Percentiles rank a stretch among this genome's conserved stretches.
phyloP scores from a whole-genome alignment of 2,113 vertebrate species.

The Chaetodon trifascialis region DNA sequence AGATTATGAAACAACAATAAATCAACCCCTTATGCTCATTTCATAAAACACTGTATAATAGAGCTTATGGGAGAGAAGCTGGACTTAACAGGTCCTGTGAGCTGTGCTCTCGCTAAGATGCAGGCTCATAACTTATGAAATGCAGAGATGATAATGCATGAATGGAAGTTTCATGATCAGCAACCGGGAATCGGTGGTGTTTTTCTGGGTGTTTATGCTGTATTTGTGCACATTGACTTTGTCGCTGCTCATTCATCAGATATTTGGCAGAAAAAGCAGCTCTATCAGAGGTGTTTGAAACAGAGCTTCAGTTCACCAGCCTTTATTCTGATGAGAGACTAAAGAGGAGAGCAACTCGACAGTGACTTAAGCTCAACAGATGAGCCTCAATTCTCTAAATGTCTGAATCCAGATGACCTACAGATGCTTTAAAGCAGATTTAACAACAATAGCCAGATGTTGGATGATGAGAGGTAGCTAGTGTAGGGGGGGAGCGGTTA shows the following conservation, averaged over 20 bases:
- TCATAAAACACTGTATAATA: constrained; percentile 73
- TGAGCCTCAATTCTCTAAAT: constrained; percentile 81
- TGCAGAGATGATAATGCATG: constrained; percentile 12
- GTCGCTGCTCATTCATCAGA: constrained; percentile 5
- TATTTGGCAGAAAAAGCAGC: neutral
- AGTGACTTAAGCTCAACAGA: constrained; percentile 75
- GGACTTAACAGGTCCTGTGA: constrained; percentile 51
- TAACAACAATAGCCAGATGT: constrained; percentile 83
- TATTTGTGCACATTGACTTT: neutral
- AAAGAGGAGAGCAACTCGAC: constrained; percentile 38
- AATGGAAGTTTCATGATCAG: constrained; percentile 17
- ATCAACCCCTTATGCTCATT: constrained; percentile 82
- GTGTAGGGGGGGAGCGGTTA: constrained; percentile 45
- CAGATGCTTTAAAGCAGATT: constrained; percentile 82
- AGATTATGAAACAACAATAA: constrained; percentile 85
- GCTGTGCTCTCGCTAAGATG: constrained; percentile 26
- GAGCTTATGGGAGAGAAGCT: constrained; percentile 61
- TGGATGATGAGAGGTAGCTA: constrained; percentile 64
- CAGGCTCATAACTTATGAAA: constrained; percentile 12
- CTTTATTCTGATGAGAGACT: constrained; percentile 52
- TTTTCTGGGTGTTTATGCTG: neutral
- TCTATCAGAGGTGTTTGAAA: constrained; percentile 35
- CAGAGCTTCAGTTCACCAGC: constrained; percentile 31
- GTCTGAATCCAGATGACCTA: constrained; percentile 76
- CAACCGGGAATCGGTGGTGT: neutral